phyloP scores from a whole-genome alignment of 2,113 vertebrate genomes.

The Ochotona curzoniae region DNA sequence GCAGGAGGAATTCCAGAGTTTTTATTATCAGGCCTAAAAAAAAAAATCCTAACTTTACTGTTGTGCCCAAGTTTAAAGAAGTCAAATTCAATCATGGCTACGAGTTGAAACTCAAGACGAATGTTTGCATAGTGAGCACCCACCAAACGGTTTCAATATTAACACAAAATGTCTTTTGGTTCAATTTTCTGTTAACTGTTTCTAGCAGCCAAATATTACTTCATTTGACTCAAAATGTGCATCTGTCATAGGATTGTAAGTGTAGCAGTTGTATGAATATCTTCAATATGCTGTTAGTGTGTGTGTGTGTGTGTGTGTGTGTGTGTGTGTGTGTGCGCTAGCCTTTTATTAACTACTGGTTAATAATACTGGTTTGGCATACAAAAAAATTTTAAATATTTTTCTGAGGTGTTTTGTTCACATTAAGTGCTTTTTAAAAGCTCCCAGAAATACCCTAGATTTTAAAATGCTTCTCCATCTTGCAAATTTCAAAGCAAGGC shows the following conservation, averaged over 20 bases:
- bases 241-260: conserved; percentile 73
- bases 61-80: conserved; percentile 78
- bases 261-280: conserved; percentile 80
- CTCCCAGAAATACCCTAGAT: background rate
- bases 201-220: conserved; percentile 80
- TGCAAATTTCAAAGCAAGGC: background rate
- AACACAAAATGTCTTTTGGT: conserved; percentile 79
- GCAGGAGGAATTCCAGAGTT: conserved; percentile 68
- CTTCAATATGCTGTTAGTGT: conserved; percentile 59
- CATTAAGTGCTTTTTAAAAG: conserved; percentile 49
- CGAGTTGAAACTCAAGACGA: conserved; percentile 76
- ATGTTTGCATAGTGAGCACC: conserved; percentile 74
- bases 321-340: background rate
- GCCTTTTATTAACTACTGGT: conserved; percentile 79
- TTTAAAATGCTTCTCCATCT: background rate
- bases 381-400: conserved; percentile 46
- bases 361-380: conserved; percentile 40
- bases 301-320: background rate
- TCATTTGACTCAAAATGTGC: conserved; percentile 74
- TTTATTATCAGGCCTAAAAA: conserved; percentile 71
- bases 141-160: conserved; percentile 75
- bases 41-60: conserved; percentile 57
- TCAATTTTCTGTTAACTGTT: conserved; percentile 75
- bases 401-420: conserved; percentile 3
- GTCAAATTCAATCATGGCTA: conserved; percentile 77